A percentile compares a stretch with the other conserved stretches of the same genome.
Conservation (phyloP, 1,140 invertebrate genomes). For the Ips typographus region DNA sequence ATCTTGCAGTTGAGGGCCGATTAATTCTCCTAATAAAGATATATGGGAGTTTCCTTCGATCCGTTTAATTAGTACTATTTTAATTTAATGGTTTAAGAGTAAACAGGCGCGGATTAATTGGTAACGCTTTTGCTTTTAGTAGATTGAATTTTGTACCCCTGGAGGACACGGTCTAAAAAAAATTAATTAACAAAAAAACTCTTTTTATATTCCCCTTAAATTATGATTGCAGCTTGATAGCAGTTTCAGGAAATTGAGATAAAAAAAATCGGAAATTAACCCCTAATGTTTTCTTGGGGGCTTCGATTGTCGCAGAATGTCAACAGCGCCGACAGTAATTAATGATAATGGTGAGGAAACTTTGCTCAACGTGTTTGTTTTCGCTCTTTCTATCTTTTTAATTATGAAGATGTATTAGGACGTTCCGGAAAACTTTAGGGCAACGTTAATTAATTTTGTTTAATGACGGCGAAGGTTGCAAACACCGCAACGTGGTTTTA, state of each 20-base stretch:
- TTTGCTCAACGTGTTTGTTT: background rate
- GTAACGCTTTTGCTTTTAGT: background rate
- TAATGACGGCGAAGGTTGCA: too few species aligned
- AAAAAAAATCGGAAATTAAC: constrained; percentile 1
- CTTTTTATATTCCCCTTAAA: background rate
- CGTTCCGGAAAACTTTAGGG: background rate
- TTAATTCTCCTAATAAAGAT: background rate
- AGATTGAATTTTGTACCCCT: background rate
- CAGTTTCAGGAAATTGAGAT: background rate
- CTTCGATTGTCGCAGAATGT: background rate
- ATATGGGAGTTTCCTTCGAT: background rate
- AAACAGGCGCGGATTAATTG: background rate
- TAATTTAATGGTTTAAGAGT: background rate
- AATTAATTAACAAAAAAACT: background rate
- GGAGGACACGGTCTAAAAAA: background rate
- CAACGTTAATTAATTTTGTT: background rate
- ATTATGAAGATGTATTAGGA: constrained; percentile 3
- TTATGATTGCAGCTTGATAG: background rate
- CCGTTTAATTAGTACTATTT: background rate
- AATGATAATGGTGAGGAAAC: background rate
- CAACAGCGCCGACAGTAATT: background rate
- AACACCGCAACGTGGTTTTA: too few species aligned
- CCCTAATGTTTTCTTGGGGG: background rate
- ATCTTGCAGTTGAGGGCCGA: background rate
- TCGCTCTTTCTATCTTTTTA: background rate